Percentiles rank a stretch among this genome's conserved stretches.
Evolutionary conservation across 2,888 invertebrate genomes (phyloP).

Genomic region (Chalcis sispes): DNA sequence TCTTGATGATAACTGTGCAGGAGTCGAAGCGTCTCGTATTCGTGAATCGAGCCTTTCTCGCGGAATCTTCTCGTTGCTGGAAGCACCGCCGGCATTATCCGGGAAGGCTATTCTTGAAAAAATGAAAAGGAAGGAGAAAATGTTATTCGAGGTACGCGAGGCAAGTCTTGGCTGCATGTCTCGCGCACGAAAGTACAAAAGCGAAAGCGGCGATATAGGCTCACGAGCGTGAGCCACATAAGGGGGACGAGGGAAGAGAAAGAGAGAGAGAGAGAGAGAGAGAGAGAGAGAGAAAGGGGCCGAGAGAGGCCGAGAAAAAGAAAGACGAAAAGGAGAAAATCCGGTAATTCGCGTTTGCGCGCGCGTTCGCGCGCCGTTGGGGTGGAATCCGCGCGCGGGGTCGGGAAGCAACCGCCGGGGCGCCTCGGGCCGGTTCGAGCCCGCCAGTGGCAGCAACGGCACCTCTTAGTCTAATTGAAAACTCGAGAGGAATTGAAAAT

Average conservation of each 20-base stretch:
- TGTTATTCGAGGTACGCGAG: conserved; percentile 41
- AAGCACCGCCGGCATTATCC: conserved; percentile 20
- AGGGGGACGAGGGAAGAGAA: conserved; percentile 30
- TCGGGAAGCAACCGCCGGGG: too few species aligned
- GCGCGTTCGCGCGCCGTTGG: conserved; percentile 62
- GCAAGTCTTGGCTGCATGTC: conserved; percentile 29
- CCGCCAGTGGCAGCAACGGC: conserved; percentile 66
- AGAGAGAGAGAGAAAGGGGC: too few species aligned
- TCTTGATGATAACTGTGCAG: conserved; percentile 9
- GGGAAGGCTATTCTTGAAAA: conserved; percentile 29
- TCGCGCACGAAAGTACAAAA: conserved; percentile 47
- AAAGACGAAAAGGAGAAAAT: conserved; percentile 37
- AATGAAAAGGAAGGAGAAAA: conserved; percentile 29
- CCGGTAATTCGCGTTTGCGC: conserved; percentile 52
- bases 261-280: too few species aligned
- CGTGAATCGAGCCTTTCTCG: conserved; percentile 19
- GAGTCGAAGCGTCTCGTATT: conserved; percentile 11
- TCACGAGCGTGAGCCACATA: too few species aligned
- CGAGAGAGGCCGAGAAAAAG: conserved; percentile 27
- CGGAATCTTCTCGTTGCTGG: conserved; percentile 1
- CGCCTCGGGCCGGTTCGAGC: conserved; percentile 35
- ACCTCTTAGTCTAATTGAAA: conserved; percentile 77
- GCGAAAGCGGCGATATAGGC: conserved; percentile 40
- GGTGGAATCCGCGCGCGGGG: conserved; percentile 61
- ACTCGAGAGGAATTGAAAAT: conserved; percentile 76